These are phyloP conservation scores for Argyra leucocephala DNA, from an alignment of 2,888 invertebrate genomes.

Conservation along the genomic window DNA sequence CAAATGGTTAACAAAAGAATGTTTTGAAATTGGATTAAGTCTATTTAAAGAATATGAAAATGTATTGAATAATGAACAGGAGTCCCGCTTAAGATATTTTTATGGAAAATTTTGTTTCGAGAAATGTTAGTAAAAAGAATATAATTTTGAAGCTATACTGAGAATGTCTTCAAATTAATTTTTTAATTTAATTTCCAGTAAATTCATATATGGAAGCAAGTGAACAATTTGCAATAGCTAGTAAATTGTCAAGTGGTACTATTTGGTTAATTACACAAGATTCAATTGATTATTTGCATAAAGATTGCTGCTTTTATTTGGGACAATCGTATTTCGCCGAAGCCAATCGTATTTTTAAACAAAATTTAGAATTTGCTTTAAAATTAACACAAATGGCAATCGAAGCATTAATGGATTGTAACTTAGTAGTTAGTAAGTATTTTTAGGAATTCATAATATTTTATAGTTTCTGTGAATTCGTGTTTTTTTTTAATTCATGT, in stretches of 20 bases:
- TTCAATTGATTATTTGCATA: neutral
- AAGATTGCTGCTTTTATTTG: neutral
- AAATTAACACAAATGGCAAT: neutral
- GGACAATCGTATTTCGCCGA: neutral
- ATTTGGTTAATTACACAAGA: neutral
- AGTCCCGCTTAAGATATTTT: slow-evolving; percentile 14
- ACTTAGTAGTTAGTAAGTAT: too few species aligned
- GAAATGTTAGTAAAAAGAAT: slow-evolving; percentile 11
- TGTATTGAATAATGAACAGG: neutral
- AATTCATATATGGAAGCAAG: neutral
- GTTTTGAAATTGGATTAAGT: neutral
- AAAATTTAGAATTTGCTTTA: slow-evolving; percentile 12
- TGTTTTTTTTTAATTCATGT: too few species aligned
- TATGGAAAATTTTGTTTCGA: slow-evolving; percentile 17
- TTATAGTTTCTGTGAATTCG: too few species aligned
- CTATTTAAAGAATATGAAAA: neutral
- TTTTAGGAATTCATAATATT: too few species aligned
- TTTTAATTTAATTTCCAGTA: neutral
- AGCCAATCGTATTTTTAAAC: neutral
- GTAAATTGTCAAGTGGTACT: neutral
- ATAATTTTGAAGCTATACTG: neutral
- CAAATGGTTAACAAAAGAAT: slow-evolving; percentile 16
- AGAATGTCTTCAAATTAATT: neutral
- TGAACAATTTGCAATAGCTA: neutral
- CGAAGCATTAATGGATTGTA: too few species aligned